Evolutionary conservation across 2,888 invertebrate species (phyloP).

Genomic region (Atherix ibis): DNA sequence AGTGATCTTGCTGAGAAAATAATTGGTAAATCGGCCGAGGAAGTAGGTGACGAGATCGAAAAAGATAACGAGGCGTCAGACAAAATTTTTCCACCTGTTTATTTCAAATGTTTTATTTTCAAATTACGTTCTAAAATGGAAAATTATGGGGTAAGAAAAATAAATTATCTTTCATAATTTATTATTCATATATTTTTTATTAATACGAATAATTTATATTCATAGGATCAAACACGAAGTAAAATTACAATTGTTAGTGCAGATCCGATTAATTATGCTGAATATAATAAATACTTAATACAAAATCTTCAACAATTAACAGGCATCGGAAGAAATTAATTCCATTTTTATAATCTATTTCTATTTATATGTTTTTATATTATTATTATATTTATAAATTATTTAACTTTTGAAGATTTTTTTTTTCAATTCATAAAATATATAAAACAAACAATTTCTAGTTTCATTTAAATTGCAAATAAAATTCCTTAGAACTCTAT

Average conservation of each 20-base stretch:
- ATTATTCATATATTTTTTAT: constrained; percentile 2
- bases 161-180: constrained; percentile 4
- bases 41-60: constrained; percentile 61
- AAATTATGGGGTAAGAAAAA: constrained; percentile 64
- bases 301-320: constrained; percentile 50
- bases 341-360: not conserved
- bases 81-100: constrained; percentile 52
- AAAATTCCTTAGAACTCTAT: too few relatives aligned
- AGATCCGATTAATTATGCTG: constrained; percentile 57
- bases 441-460: too few relatives aligned
- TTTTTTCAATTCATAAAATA: too few relatives aligned
- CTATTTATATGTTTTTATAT: too few relatives aligned
- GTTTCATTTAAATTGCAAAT: too few relatives aligned
- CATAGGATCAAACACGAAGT: constrained; percentile 37
- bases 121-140: constrained; percentile 81
- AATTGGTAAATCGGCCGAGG: constrained; percentile 51
- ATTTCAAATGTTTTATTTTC: constrained; percentile 67
- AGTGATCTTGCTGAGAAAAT: constrained; percentile 67
- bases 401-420: too few relatives aligned
- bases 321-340: constrained; percentile 33
- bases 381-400: too few relatives aligned
- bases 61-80: constrained; percentile 48
- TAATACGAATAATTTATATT: constrained; percentile 6
- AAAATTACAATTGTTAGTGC: constrained; percentile 58
- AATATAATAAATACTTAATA: constrained; percentile 55